phyloP scores from a whole-genome alignment of 2,888 invertebrate genomes.

The Stenodema calcarata region DNA sequence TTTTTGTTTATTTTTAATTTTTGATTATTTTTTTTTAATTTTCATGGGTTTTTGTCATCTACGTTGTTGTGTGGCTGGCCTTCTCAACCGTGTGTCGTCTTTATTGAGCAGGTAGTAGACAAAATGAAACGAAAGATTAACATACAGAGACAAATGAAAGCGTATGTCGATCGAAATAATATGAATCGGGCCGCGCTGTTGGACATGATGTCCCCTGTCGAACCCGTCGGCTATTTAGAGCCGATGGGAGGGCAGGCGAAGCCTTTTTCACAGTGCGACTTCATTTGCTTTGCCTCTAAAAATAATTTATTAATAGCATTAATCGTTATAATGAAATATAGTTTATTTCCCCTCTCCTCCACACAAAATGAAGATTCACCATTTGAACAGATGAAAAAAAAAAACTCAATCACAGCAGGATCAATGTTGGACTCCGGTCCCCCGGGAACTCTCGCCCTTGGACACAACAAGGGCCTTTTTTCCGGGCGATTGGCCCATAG shows the following conservation, averaged over 20 bases:
- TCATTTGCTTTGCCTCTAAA: conserved; percentile 29
- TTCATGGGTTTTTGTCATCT: background rate
- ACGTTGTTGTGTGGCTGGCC: conserved; percentile 36
- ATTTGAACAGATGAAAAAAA: too few relatives aligned
- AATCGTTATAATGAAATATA: background rate
- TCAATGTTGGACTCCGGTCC: conserved; percentile 42
- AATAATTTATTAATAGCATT: conserved; percentile 8
- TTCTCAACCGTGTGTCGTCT: conserved; percentile 25
- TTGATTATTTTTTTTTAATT: conserved; percentile 12
- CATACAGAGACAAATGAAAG: background rate
- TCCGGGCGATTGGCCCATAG: conserved; percentile 35
- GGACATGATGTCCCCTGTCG: conserved; percentile 38
- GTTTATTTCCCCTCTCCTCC: background rate
- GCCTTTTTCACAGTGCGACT: conserved; percentile 37
- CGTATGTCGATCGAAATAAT: background rate
- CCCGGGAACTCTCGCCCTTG: background rate
- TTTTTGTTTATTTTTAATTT: conserved; percentile 21
- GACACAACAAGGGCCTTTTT: background rate
- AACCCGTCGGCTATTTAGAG: background rate
- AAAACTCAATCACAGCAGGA: conserved; percentile 39
- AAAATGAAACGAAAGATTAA: background rate
- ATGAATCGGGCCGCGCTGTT: conserved; percentile 19
- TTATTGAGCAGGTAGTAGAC: conserved; percentile 38
- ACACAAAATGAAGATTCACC: background rate
- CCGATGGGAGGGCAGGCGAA: conserved; percentile 18